A percentile compares a stretch with the other conserved stretches of the same genome.
phyloP scores from a whole-genome alignment of 2,797 vertebrate species.

The Falco cherrug region DNA sequence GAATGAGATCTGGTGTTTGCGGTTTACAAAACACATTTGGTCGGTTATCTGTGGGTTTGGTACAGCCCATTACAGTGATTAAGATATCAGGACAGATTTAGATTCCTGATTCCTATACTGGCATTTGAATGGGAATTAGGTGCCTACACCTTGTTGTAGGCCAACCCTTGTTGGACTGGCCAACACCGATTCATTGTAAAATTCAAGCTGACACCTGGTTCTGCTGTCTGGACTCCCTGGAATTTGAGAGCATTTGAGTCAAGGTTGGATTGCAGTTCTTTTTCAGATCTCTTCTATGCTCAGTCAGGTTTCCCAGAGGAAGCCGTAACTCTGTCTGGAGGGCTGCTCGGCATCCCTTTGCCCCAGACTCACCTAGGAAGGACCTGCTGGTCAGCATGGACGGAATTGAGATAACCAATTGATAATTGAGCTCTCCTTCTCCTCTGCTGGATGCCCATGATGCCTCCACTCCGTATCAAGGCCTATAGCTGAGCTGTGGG shows the following conservation, averaged over 20 bases:
- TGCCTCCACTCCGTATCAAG: accelerated
- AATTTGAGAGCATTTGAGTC: not conserved
- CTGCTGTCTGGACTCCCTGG: not conserved
- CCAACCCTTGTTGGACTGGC: not conserved
- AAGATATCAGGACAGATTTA: not conserved
- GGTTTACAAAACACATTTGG: not conserved
- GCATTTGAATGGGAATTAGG: not conserved
- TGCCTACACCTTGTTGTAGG: not conserved
- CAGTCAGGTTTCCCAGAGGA: not conserved
- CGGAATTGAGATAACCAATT: not conserved
- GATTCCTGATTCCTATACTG: not conserved
- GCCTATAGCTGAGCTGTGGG: not conserved
- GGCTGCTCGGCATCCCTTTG: not conserved
- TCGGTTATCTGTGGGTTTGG: not conserved
- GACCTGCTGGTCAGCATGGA: accelerated
- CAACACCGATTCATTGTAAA: not conserved
- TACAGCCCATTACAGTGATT: not conserved
- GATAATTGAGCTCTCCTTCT: not conserved
- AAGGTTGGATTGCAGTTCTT: not conserved
- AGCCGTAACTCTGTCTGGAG: not conserved
- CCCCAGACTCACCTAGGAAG: not conserved
- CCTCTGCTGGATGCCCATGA: accelerated
- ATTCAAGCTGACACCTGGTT: not conserved
- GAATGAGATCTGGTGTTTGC: not conserved
- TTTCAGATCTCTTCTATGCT: not conserved